A percentile compares a stretch with the other conserved stretches of the same genome.
Conservation (phyloP, 2,113 vertebrate species). For the Takifugu bimaculatus region DNA sequence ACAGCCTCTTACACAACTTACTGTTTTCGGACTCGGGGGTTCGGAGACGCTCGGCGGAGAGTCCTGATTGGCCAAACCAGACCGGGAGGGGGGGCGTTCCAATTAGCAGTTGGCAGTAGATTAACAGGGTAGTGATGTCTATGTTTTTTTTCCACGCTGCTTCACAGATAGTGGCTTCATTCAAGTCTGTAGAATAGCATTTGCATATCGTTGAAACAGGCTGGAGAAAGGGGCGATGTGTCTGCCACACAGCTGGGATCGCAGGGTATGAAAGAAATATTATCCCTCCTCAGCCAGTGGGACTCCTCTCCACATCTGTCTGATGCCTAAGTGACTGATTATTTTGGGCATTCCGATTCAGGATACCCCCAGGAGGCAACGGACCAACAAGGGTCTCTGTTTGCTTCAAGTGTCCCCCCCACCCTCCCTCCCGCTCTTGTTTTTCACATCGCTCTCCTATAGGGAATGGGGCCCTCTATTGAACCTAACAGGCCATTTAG, state of each 20-base stretch:
- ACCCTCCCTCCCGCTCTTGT: slow-evolving; percentile 35
- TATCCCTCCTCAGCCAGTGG: slow-evolving; percentile 56
- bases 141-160: slow-evolving; percentile 18
- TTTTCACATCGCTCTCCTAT: slow-evolving; percentile 47
- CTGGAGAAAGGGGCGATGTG: slow-evolving; percentile 58
- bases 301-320: slow-evolving; percentile 72
- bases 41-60: slow-evolving; percentile 28
- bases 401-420: slow-evolving; percentile 11
- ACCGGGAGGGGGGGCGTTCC: slow-evolving; percentile 39
- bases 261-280: slow-evolving; percentile 72
- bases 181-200: slow-evolving; percentile 54
- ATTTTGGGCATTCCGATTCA: slow-evolving; percentile 69
- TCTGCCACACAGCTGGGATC: slow-evolving; percentile 72
- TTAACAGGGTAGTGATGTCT: slow-evolving; percentile 53
- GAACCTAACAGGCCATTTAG: slow-evolving; percentile 41
- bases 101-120: slow-evolving; percentile 67
- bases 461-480: slow-evolving; percentile 53
- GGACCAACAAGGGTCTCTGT: slow-evolving; percentile 66
- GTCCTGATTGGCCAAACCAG: neutral
- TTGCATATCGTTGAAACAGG: slow-evolving; percentile 60
- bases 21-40: slow-evolving; percentile 14
- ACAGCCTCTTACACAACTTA: no score
- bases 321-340: slow-evolving; percentile 64
- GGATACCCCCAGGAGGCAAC: slow-evolving; percentile 64
- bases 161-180: slow-evolving; percentile 58